Percentiles rank a stretch among this genome's conserved stretches.
Conservation (phyloP, 2,888 invertebrate species). For the Athalia cordata region DNA sequence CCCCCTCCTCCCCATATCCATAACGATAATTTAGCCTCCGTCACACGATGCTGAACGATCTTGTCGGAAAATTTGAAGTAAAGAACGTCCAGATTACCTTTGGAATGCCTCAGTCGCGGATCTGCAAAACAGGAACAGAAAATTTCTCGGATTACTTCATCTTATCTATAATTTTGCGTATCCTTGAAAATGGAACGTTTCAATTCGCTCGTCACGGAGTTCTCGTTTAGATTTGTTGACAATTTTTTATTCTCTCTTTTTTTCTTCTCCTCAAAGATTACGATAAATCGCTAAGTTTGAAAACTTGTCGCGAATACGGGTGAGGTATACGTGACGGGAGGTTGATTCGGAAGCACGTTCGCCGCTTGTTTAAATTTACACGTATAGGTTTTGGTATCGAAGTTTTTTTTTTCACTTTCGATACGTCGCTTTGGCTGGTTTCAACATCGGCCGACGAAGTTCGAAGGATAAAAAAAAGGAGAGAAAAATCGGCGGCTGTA, state of each 20-base stretch:
- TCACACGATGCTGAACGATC: slow-evolving; percentile 81
- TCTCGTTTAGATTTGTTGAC: background rate
- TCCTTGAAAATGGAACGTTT: no score
- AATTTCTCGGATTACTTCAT: no score
- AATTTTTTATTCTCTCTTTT: background rate
- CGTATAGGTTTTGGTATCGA: slow-evolving; percentile 25
- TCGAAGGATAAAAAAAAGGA: no score
- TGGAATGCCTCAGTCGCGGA: slow-evolving; percentile 80
- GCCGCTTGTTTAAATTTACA: background rate
- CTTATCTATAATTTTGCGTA: no score
- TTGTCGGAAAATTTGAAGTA: slow-evolving; percentile 84
- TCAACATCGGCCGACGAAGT: no score
- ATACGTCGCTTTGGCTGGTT: no score
- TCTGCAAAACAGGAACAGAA: slow-evolving; percentile 74
- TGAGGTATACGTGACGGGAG: slow-evolving; percentile 28
- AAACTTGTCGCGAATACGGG: no score
- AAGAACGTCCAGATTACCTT: slow-evolving; percentile 81
- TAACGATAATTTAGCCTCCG: slow-evolving; percentile 82
- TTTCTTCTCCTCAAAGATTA: slow-evolving; percentile 7
- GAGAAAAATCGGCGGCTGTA: no score
- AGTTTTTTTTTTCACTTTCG: slow-evolving; percentile 27
- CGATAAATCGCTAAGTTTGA: slow-evolving; percentile 34
- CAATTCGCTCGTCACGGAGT: no score
- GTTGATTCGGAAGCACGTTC: slow-evolving; percentile 32
- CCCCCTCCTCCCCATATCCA: slow-evolving; percentile 77